phyloP scores from a whole-genome alignment of 35 echinoderm and acorn worm species.

The Patiria miniata region DNA sequence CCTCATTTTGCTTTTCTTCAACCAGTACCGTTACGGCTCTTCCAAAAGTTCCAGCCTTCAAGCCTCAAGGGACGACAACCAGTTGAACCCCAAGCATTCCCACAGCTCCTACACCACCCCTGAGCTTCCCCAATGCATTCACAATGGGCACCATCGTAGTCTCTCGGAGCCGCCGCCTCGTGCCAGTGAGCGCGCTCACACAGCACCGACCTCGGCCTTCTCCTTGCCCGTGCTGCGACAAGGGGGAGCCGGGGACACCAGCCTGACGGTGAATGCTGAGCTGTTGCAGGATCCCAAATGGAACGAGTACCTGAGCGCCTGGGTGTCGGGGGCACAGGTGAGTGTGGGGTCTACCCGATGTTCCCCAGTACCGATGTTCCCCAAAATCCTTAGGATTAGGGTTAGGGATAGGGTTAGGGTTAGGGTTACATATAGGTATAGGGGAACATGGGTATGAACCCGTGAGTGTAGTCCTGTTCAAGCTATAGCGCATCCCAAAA shows the following conservation, averaged over 20 bases:
- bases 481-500: too few relatives aligned
- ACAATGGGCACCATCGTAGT: background rate
- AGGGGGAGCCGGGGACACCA: slow-evolving; percentile 75
- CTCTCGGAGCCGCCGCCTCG: background rate
- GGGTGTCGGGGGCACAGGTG: slow-evolving; percentile 88
- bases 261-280: slow-evolving; percentile 81
- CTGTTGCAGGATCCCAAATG: slow-evolving; percentile 65
- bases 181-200: background rate
- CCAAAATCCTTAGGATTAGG: too few relatives aligned
- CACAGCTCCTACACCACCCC: slow-evolving; percentile 16
- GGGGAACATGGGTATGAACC: too few relatives aligned
- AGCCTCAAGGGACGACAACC: slow-evolving; percentile 29
- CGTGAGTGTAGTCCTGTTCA: too few relatives aligned
- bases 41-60: slow-evolving; percentile 18
- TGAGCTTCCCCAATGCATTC: slow-evolving; percentile 3
- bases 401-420: too few relatives aligned
- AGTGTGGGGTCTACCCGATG: too few relatives aligned
- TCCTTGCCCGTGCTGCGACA: slow-evolving; percentile 37
- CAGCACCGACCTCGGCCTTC: slow-evolving; percentile 9
- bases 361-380: too few relatives aligned
- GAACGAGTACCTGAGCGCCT: slow-evolving; percentile 85
- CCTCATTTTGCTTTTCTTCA: background rate
- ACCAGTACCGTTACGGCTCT: slow-evolving; percentile 30
- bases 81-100: background rate
- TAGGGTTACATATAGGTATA: too few relatives aligned